Base-by-base conservation (phyloP, 2,797 vertebrate genomes). In the Taenioides sp. region DNA sequence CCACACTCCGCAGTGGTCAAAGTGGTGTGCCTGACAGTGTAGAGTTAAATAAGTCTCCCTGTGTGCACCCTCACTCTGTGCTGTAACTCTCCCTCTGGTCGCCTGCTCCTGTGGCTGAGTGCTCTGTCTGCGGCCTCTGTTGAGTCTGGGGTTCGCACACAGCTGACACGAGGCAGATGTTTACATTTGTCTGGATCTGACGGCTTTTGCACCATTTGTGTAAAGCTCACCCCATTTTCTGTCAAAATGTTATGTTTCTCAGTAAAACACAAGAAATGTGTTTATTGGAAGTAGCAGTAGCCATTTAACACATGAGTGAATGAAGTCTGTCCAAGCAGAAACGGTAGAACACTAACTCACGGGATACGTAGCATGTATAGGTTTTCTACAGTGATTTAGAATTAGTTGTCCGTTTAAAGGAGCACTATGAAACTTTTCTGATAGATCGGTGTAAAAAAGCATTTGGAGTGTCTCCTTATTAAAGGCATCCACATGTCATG, bases 161-260 rank as follows among this genome's bases (percentile, higher is more conserved):
- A 65, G 63, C 25, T 62, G 69, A 87, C 77, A 63, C 14, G 69
- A 81, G 75, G 79, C 82, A 86, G 81, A 82, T 62, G 72, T 87
- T 87, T 86, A 83, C 75, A 64, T 86, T 73, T 75, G 84, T 84
- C 84, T 80, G 78, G 65, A 77, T 84, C 77, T 85, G 47, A 65
- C 5, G 49, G 22, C 59, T 76, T 77, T 74, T 76, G 14, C 49
- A 52, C 31, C 50, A 49, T 60, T 67, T 71, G 43, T 80, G 70
- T 76, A 60, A 12, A 52, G 49, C 16, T 57, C 69, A 58, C 31
- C 25, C 0, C 34, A 1, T 40, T 59, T 66, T 75, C 69, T 71
- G 65, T 70, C 65, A 72, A 47, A 28, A 25, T 25, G 47, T n/a
- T 54, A 61, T 23, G 50, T 20, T 64, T 63, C 50, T 52, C 5